Evolutionary conservation across 2,888 invertebrate genomes (phyloP).

Genomic region (Bruchidius siliquastri): DNA sequence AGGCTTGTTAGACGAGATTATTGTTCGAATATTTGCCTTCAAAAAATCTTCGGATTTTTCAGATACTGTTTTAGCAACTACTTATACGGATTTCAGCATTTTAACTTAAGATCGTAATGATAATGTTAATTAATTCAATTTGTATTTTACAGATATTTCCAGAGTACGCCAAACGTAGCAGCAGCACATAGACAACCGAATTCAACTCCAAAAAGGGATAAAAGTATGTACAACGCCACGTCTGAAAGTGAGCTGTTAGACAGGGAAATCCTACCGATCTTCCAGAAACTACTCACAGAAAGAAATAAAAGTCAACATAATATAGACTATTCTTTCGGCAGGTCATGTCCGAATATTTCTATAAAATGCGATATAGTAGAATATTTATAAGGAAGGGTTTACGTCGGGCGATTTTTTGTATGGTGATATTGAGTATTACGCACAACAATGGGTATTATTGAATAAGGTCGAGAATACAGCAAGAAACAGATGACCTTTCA

Average conservation of each 20-base stretch:
- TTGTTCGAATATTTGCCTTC: too few species aligned
- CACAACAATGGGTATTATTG: not conserved
- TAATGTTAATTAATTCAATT: not conserved
- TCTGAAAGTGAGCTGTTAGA: conserved; percentile 82
- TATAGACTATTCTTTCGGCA: conserved; percentile 68
- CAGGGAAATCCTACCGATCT: conserved; percentile 80
- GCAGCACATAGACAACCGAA: conserved; percentile 19
- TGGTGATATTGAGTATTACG: not conserved
- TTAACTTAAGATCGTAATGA: too few species aligned
- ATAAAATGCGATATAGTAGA: conserved; percentile 95
- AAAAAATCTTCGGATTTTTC: too few species aligned
- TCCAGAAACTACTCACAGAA: conserved; percentile 85
- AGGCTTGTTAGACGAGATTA: too few species aligned
- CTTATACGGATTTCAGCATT: too few species aligned
- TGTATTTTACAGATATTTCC: conserved; percentile 45
- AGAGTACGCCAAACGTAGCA: conserved; percentile 60
- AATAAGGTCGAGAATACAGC: too few species aligned
- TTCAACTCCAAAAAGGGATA: conserved; percentile 35
- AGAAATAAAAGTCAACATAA: conserved; percentile 65
- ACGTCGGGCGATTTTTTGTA: not conserved
- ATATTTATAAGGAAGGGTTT: conserved; percentile 62
- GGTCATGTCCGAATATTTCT: conserved; percentile 90
- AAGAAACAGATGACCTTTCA: too few species aligned
- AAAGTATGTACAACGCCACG: conserved; percentile 63
- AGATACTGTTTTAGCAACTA: too few species aligned